phyloP scores from a whole-genome alignment of 2,888 invertebrate species.

The Athripsodes cinereus region DNA sequence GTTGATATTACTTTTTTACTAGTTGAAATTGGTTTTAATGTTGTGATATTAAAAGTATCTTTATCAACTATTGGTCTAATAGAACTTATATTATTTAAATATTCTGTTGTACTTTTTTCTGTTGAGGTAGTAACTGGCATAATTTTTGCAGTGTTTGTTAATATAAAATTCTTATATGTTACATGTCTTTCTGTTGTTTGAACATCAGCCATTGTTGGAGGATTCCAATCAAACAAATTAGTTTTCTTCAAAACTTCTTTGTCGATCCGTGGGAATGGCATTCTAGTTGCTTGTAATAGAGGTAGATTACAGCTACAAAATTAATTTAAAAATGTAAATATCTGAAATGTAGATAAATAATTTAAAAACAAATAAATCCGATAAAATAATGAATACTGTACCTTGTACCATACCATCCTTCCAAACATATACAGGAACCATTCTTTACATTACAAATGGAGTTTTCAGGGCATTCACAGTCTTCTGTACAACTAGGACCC shows the following conservation, averaged over 20 bases:
- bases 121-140: too few relatives aligned
- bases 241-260: slow-evolving; percentile 10
- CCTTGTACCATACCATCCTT: slow-evolving; percentile 65
- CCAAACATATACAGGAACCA: slow-evolving; percentile 60
- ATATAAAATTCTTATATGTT: neutral
- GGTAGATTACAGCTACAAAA: slow-evolving; percentile 35
- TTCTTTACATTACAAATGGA: slow-evolving; percentile 58
- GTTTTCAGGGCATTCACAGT: slow-evolving; percentile 58
- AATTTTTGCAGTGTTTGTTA: neutral
- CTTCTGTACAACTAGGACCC: slow-evolving; percentile 66
- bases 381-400: slow-evolving; percentile 33
- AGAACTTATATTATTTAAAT: too few relatives aligned
- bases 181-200: neutral
- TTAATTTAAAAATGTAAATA: too few relatives aligned
- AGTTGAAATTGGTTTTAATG: too few relatives aligned
- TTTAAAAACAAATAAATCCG: neutral
- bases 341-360: neutral
- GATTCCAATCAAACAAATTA: slow-evolving; percentile 26
- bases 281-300: slow-evolving; percentile 13
- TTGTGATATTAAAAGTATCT: too few relatives aligned
- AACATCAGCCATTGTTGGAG: slow-evolving; percentile 30
- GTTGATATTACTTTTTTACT: too few relatives aligned
- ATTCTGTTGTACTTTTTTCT: too few relatives aligned
- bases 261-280: slow-evolving; percentile 6
- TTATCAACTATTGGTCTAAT: too few relatives aligned